Percentiles rank a stretch among this genome's conserved stretches.
Evolutionary conservation across 2,888 invertebrate species (phyloP).

Genomic region (Zaprionus bogoriensis): DNA sequence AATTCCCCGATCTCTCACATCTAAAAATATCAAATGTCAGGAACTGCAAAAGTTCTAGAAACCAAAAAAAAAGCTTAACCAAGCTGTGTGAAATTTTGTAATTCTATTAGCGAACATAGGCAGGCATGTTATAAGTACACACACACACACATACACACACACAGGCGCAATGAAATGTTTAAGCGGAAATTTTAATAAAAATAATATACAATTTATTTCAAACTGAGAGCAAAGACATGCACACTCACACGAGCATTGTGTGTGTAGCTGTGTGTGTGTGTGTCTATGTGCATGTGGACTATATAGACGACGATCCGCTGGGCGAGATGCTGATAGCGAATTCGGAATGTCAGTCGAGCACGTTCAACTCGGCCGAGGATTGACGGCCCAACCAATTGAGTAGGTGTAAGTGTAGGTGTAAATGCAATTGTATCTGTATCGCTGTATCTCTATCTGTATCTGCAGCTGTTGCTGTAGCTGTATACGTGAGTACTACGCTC

Average conservation of each 20-base stretch:
- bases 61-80: constrained; percentile 1
- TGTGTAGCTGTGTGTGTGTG: neutral
- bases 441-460: constrained; percentile 8
- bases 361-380: constrained; percentile 73
- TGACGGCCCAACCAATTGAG: constrained; percentile 56
- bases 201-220: constrained; percentile 75
- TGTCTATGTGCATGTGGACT: constrained; percentile 16
- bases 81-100: constrained; percentile 36
- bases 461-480: constrained; percentile 7
- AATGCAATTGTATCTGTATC: constrained; percentile 7
- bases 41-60: constrained; percentile 30
- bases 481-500: constrained; percentile 20
- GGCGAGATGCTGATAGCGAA: constrained; percentile 24
- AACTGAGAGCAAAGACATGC: constrained; percentile 52
- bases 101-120: constrained; percentile 3
- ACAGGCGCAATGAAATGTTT: constrained; percentile 37
- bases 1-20: constrained; percentile 18
- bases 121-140: constrained; percentile 1
- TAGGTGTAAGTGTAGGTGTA: constrained; percentile 43
- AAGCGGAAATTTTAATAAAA: constrained; percentile 77
- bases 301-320: constrained; percentile 35
- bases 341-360: constrained; percentile 64
- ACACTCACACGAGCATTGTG: constrained; percentile 32
- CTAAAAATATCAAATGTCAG: constrained; percentile 34
- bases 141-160: constrained; percentile 16